Conservation (phyloP, 1,140 invertebrate genomes). For the Lucilia cuprina region DNA sequence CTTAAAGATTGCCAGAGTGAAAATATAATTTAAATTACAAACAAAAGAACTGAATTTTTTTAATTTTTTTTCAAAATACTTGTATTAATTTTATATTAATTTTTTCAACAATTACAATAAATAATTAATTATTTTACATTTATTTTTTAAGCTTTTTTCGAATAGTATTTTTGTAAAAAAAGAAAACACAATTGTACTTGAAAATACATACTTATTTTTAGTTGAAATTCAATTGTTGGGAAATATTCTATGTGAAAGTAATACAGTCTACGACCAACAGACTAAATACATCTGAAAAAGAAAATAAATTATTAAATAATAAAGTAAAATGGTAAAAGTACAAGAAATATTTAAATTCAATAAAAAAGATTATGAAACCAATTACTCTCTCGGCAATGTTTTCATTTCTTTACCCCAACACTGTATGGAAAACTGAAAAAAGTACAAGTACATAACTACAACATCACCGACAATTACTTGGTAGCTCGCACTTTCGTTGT, state of each 20-base stretch:
- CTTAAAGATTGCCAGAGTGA: not conserved
- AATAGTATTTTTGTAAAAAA: not conserved
- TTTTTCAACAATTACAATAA: too few species aligned
- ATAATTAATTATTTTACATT: too few species aligned
- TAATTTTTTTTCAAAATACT: not conserved
- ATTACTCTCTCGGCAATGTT: too few species aligned
- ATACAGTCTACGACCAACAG: not conserved
- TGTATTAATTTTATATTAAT: too few species aligned
- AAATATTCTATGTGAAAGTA: not conserved
- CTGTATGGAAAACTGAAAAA: too few species aligned
- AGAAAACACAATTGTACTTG: not conserved
- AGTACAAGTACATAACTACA: not conserved
- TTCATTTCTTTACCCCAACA: too few species aligned
- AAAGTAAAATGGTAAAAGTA: too few species aligned
- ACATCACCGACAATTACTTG: not conserved
- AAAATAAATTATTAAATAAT: too few species aligned
- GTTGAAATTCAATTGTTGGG: not conserved
- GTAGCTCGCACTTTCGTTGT: not conserved
- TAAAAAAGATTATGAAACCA: too few species aligned
- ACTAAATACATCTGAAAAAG: too few species aligned
- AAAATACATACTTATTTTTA: not conserved
- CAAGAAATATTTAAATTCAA: too few species aligned
- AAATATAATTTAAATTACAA: not conserved
- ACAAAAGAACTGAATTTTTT: not conserved
- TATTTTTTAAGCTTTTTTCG: not conserved